These are phyloP conservation scores for Leptestheria dahalacensis DNA, from an alignment of 1,140 invertebrate species.

Conservation along the genomic window DNA sequence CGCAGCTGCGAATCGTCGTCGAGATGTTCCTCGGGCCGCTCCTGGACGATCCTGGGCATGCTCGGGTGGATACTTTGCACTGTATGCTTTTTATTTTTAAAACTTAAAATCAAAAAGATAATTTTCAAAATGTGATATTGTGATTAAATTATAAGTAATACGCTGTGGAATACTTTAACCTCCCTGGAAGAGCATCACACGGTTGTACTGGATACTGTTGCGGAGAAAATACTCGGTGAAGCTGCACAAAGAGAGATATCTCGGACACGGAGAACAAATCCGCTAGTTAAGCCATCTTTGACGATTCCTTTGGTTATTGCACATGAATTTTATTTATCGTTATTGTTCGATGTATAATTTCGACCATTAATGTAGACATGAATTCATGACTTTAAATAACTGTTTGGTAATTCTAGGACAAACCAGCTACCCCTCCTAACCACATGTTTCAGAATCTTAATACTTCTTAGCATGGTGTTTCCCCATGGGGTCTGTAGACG, in stretches of 20 bases:
- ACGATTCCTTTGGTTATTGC: too few species aligned
- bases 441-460: too few species aligned
- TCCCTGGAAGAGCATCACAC: conserved; percentile 90
- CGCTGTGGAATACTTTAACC: too few species aligned
- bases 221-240: conserved; percentile 82
- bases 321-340: too few species aligned
- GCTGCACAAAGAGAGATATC: conserved; percentile 81
- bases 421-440: too few species aligned
- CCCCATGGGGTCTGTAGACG: too few species aligned
- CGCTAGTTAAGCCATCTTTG: conserved; percentile 90
- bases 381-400: too few species aligned
- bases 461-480: too few species aligned
- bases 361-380: too few species aligned
- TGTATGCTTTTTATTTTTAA: conserved; percentile 48
- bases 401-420: too few species aligned
- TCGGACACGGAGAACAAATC: conserved; percentile 96
- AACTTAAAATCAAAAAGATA: conserved; percentile 17
- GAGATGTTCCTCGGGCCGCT: conserved; percentile 64
- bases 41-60: conserved; percentile 72
- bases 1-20: conserved; percentile 57
- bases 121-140: not conserved
- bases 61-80: conserved; percentile 76
- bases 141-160: too few species aligned
- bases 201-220: conserved; percentile 83
- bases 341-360: too few species aligned